Conservation (phyloP, 2,888 invertebrate species). For the Xylophagus ater region DNA sequence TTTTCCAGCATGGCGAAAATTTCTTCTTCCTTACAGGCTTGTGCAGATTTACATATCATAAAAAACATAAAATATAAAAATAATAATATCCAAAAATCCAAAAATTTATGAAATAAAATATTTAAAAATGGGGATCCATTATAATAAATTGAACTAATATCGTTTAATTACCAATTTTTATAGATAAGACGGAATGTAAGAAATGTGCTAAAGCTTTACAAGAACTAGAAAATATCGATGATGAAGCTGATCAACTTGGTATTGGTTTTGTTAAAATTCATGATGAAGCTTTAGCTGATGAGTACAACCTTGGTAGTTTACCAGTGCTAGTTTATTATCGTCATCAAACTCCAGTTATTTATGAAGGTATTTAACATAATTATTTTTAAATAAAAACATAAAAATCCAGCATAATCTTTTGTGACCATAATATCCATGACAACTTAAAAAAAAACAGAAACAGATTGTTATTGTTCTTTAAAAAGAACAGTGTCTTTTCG, state of each 20-base stretch:
- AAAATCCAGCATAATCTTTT: conserved; percentile 22
- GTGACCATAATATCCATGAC: conserved; percentile 3
- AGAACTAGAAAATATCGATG: conserved; percentile 88
- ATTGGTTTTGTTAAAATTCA: conserved; percentile 92
- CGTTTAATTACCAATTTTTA: conserved; percentile 5
- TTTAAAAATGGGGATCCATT: background rate
- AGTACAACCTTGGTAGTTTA: conserved; percentile 80
- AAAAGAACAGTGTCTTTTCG: too few species aligned
- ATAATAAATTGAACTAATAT: background rate
- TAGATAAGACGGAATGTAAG: conserved; percentile 88
- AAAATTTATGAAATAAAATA: background rate
- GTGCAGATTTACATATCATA: too few species aligned
- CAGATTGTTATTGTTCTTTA: too few species aligned
- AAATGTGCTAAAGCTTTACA: conserved; percentile 82
- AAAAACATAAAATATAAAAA: too few species aligned
- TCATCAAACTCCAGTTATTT: conserved; percentile 88
- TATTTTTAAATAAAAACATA: too few species aligned
- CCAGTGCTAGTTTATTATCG: conserved; percentile 88
- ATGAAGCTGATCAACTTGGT: conserved; percentile 86
- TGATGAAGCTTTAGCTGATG: conserved; percentile 80
- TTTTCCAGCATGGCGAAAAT: conserved; percentile 4
- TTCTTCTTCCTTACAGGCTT: too few species aligned
- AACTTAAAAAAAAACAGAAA: too few species aligned
- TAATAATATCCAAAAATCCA: too few species aligned
- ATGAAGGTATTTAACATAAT: too few species aligned